Percentiles rank a stretch among this genome's conserved stretches.
Evolutionary conservation across 2,113 vertebrate genomes (phyloP).

Genomic region (Leptobrachium ailaonicum): DNA sequence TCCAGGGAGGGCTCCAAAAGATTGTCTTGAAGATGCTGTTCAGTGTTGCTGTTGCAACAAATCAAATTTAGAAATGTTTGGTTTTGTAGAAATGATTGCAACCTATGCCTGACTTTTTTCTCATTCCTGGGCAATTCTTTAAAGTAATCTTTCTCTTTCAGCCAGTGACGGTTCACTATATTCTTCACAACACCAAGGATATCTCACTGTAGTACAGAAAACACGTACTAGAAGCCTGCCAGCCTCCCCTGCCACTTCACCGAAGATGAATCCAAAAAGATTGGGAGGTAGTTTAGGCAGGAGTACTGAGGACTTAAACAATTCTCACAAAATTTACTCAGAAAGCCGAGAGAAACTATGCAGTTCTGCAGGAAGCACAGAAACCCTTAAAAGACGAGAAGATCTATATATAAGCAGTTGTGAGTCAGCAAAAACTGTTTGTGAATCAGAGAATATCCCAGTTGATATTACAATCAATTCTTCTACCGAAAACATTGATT

Average conservation of each 20-base stretch:
- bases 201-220: constrained; percentile 57
- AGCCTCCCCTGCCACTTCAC: constrained; percentile 73
- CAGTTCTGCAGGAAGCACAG: constrained; percentile 64
- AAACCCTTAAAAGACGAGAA: constrained; percentile 72
- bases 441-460: constrained; percentile 63
- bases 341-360: constrained; percentile 55
- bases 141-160: constrained; percentile 45
- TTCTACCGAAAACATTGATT: constrained; percentile 54
- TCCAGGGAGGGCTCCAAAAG: too few species aligned
- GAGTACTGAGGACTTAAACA: constrained; percentile 58
- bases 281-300: constrained; percentile 53
- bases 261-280: constrained; percentile 51
- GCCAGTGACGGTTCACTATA: constrained; percentile 44
- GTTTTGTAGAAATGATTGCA: too few species aligned
- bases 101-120: too few species aligned
- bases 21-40: too few species aligned
- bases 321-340: constrained; percentile 30
- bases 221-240: constrained; percentile 76
- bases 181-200: constrained; percentile 10
- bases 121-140: background rate
- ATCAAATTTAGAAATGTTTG: too few species aligned
- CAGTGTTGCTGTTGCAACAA: too few species aligned
- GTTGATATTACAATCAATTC: constrained; percentile 48
- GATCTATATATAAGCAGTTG: constrained; percentile 85
- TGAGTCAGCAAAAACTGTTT: constrained; percentile 86